phyloP scores from a whole-genome alignment of 35 echinoderm and acorn worm genomes.

The Holothuria glaberrima region DNA sequence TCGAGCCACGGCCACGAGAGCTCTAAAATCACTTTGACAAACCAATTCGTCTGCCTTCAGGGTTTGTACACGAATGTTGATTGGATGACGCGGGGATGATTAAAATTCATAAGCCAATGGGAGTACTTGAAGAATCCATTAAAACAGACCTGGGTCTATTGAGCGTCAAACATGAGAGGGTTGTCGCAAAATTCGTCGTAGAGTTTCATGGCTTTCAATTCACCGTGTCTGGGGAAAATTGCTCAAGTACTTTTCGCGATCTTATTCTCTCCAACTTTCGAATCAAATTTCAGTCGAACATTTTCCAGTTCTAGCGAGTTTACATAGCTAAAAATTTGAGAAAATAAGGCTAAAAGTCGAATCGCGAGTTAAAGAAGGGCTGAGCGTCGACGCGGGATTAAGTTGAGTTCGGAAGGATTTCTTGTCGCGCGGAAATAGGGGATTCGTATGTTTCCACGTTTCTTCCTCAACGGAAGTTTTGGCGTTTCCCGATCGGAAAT shows the following conservation, averaged over 20 bases:
- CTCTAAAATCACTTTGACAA: constrained; percentile 55
- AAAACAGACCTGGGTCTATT: constrained; percentile 39
- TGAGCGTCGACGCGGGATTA: too few relatives aligned
- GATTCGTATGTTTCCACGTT: neutral
- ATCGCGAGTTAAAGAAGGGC: too few relatives aligned
- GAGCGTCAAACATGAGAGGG: neutral
- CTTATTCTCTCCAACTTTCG: constrained; percentile 6
- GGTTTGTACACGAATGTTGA: constrained; percentile 39
- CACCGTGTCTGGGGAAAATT: constrained; percentile 6
- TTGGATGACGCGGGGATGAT: constrained; percentile 43
- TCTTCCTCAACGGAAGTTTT: constrained; percentile 56
- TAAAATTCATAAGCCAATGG: constrained; percentile 68
- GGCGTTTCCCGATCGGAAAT: constrained; percentile 53
- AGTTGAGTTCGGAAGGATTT: too few relatives aligned
- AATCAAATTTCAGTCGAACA: constrained; percentile 47
- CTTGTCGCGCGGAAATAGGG: constrained; percentile 46
- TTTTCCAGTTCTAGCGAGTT: constrained; percentile 17
- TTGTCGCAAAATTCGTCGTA: neutral
- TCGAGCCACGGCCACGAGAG: constrained; percentile 26
- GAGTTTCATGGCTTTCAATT: neutral
- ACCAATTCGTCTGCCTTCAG: constrained; percentile 49
- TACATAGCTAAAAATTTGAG: constrained; percentile 3
- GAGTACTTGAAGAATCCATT: constrained; percentile 65
- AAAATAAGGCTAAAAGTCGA: too few relatives aligned
- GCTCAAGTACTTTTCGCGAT: constrained; percentile 31